phyloP scores from a whole-genome alignment of 2,113 vertebrate species.

The Gavialis gangeticus region DNA sequence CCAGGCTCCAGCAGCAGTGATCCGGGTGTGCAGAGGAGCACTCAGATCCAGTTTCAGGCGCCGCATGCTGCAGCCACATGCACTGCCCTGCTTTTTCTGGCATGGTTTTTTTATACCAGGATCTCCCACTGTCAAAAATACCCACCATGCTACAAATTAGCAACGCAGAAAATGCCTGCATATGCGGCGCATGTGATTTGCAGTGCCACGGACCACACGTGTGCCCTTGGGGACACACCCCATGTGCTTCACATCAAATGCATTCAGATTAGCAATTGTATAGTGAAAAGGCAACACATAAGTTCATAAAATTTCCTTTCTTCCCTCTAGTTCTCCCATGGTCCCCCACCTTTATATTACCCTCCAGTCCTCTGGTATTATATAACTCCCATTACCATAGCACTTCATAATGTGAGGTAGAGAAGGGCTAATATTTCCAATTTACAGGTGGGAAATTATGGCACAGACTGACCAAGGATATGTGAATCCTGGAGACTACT shows the following conservation, averaged over 20 bases:
- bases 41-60: no score
- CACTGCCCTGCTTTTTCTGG: no score
- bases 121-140: no score
- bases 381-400: background rate
- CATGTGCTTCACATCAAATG: background rate
- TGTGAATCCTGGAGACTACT: background rate
- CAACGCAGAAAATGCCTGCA: background rate
- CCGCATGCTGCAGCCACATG: no score
- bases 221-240: no score
- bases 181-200: background rate
- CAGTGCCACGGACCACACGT: no score
- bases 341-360: background rate
- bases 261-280: background rate
- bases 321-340: conserved; percentile 8
- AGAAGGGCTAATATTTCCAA: background rate
- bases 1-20: no score
- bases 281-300: background rate
- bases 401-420: background rate
- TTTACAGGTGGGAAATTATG: background rate
- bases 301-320: background rate
- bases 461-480: background rate
- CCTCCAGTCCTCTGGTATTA: no score
- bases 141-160: no score
- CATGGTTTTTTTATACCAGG: no score
- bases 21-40: no score